Base-by-base conservation (phyloP, 2,113 vertebrate genomes). In the Mus musculus region DNA sequence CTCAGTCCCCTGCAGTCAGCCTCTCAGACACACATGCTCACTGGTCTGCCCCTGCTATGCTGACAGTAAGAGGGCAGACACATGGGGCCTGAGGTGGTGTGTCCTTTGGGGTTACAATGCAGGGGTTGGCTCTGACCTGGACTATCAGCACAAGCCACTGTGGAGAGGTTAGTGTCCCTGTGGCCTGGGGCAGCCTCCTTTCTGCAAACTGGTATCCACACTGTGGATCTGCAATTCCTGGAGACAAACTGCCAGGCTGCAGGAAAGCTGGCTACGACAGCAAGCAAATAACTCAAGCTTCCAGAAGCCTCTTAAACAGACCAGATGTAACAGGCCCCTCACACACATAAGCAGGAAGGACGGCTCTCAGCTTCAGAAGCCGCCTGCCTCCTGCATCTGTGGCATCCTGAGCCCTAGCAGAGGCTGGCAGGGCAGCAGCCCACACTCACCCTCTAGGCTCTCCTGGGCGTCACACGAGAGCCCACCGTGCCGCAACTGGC, bases 401-500 rank as follows among this genome's bases (percentile, higher is more conserved):
- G 24, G 8, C 11, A 6, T 63, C 12, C 30, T 49, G 59, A 6
- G 16, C 42, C 39, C 42, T 2, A 59, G 59, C 24, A 5, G 20
- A 12, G 77, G 11, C 13, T 39, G 7, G 54, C 85, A 71, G 42
- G 65, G 6, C 65, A 54, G 19, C 19, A 30, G 59, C 16, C 17
- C 78, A 0, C 24, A 46, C 92, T n/a, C 86, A 99, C 99, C 99
- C 98, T 99, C 99, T 95, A 99, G 96, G 96, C 99, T 99, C 98
- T 99, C 99, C 98, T 99, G 99, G 30, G 99, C 99, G 0, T 99
- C 99, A 0, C 99, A 98, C 0, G 99, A 98, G 87, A 99, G 98
- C 1, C 94, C 97, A 0, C 99, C 99, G 0, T 98, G 98, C 82
- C 98, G 98, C 0, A 99, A 98, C 98, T 99, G 99, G 42, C 99